These are phyloP conservation scores for Talpa occidentalis DNA, from an alignment of 2,113 vertebrate genomes.

Conservation along the genomic window DNA sequence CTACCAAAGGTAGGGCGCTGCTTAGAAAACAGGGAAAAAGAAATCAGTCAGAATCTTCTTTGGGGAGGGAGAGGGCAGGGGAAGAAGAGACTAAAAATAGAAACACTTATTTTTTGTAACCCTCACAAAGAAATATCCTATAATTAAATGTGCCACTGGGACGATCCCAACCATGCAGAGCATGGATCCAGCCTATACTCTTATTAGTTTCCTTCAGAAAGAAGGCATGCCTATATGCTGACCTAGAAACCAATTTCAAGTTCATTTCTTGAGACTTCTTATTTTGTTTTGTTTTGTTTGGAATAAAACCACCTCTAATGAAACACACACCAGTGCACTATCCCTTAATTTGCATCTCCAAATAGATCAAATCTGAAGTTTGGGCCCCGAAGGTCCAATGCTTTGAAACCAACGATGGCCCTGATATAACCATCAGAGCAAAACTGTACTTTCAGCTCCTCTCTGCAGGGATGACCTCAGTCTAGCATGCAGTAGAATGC, in stretches of 20 bases:
- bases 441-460: background rate
- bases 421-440: background rate
- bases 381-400: background rate
- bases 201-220: background rate
- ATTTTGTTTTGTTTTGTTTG: background rate
- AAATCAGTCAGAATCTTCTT: background rate
- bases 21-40: background rate
- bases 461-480: background rate
- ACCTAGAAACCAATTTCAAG: background rate
- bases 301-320: background rate
- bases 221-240: background rate
- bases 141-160: background rate
- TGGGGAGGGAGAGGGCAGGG: background rate
- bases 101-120: background rate
- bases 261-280: slow-evolving; percentile 16
- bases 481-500: background rate
- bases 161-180: background rate
- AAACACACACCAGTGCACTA: background rate
- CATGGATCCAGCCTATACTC: background rate
- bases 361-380: background rate
- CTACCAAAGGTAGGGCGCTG: background rate
- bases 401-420: background rate
- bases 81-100: background rate
- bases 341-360: background rate
- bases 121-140: background rate